Evolutionary conservation across 2,797 vertebrate genomes (phyloP).

Genomic region (Dendrocincla tyrannina): DNA sequence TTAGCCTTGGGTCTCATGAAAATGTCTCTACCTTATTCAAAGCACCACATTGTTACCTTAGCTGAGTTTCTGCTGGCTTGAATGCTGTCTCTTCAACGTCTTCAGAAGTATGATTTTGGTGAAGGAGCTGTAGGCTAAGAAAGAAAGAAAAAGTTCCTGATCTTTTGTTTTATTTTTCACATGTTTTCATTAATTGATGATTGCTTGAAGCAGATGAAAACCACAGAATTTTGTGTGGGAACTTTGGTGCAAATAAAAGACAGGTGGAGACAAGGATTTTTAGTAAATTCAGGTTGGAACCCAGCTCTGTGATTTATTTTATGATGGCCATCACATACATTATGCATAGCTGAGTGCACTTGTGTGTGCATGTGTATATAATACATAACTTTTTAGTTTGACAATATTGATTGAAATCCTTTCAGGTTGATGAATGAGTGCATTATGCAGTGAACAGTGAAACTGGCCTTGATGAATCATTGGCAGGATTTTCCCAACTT

Average conservation of each 20-base stretch:
- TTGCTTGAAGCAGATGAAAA: neutral
- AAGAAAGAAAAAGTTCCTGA: neutral
- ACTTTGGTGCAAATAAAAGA: neutral
- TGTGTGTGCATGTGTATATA: neutral
- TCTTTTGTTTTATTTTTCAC: neutral
- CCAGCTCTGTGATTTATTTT: neutral
- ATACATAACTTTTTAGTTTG: neutral
- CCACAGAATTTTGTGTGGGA: neutral
- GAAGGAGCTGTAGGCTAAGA: neutral
- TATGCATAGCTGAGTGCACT: neutral
- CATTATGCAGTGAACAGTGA: conserved; percentile 3
- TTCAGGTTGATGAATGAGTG: conserved; percentile 10
- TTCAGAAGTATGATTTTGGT: neutral
- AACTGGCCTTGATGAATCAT: conserved; percentile 7
- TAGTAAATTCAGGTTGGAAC: neutral
- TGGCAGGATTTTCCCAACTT: conserved; percentile 29
- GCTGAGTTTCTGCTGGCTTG: neutral
- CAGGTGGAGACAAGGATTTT: neutral
- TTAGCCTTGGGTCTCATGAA: neutral
- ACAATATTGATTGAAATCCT: conserved; percentile 10
- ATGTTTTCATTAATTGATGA: neutral
- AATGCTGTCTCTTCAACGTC: neutral
- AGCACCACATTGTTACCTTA: neutral
- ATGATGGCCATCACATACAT: neutral
- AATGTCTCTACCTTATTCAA: neutral